These are phyloP conservation scores for Heliconius ethilla DNA, from an alignment of 2,888 invertebrate species.

Conservation along the genomic window DNA sequence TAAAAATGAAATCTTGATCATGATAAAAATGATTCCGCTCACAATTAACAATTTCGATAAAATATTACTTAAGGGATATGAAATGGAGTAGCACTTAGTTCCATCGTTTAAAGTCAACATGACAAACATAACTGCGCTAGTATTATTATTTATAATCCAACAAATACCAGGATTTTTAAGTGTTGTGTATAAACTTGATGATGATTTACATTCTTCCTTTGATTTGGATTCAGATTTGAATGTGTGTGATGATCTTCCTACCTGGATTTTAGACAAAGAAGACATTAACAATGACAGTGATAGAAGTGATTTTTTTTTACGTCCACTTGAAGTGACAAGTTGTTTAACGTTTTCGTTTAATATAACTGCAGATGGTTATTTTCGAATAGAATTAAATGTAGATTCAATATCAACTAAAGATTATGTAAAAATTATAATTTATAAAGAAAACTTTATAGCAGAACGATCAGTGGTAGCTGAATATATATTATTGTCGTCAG, in stretches of 20 bases:
- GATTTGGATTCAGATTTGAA: slow-evolving; percentile 12
- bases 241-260: slow-evolving; percentile 14
- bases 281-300: not conserved
- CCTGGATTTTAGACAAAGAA: not conserved
- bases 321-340: slow-evolving; percentile 10
- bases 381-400: slow-evolving; percentile 7
- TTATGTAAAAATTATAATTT: slow-evolving; percentile 1
- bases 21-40: slow-evolving; percentile 29
- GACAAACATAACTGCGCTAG: slow-evolving; percentile 8
- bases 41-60: slow-evolving; percentile 9
- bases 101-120: slow-evolving; percentile 8
- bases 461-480: not conserved
- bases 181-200: slow-evolving; percentile 19
- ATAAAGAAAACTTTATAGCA: not conserved
- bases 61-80: slow-evolving; percentile 10
- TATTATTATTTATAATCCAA: slow-evolving; percentile 1
- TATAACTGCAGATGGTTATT: not conserved
- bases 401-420: not conserved
- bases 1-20: slow-evolving; percentile 41
- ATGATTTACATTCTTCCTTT: slow-evolving; percentile 19
- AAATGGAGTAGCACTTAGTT: not conserved
- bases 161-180: not conserved
- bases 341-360: slow-evolving; percentile 27
- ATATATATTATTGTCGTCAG: not conserved
- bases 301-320: slow-evolving; percentile 15